These are phyloP conservation scores for Lottia scabra DNA, from an alignment of 2,888 invertebrate genomes.

Conservation along the genomic window DNA sequence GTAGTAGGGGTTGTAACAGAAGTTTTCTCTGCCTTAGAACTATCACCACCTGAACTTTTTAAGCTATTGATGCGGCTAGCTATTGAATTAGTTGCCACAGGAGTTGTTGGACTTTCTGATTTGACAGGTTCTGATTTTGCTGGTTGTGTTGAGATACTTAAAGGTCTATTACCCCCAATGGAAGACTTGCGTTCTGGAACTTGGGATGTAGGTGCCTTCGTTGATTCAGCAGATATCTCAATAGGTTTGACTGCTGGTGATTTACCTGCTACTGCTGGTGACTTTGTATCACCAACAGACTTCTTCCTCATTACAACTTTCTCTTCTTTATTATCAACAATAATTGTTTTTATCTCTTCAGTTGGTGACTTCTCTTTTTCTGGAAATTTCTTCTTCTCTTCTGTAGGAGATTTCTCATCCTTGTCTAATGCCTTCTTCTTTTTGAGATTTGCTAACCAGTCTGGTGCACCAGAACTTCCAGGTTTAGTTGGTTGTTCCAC, in stretches of 20 bases:
- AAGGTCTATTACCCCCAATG: constrained; percentile 12
- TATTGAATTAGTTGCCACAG: constrained; percentile 10
- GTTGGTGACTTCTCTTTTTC: constrained; percentile 14
- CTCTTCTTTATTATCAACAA: too few species aligned
- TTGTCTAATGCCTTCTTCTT: constrained; percentile 26
- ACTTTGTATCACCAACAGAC: constrained; percentile 6
- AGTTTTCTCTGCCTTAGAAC: background rate
- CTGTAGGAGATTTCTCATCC: background rate
- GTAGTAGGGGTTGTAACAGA: constrained; percentile 6
- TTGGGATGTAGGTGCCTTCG: constrained; percentile 8
- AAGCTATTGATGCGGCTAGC: constrained; percentile 1
- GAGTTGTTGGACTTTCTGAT: constrained; percentile 11
- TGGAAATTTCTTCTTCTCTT: constrained; percentile 19
- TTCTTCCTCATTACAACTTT: background rate
- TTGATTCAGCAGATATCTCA: constrained; percentile 2
- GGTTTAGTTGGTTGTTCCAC: background rate
- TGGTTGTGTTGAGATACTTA: constrained; percentile 21
- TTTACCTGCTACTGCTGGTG: constrained; percentile 12
- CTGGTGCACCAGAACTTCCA: constrained; percentile 14
- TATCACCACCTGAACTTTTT: constrained; percentile 7
- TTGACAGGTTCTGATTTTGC: constrained; percentile 10
- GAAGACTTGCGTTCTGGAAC: constrained; percentile 11
- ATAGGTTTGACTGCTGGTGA: constrained; percentile 10
- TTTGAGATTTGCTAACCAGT: constrained; percentile 26
- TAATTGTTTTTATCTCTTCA: constrained; percentile 14